Conservation (phyloP, 2,797 vertebrate species). For the Emys orbicularis region DNA sequence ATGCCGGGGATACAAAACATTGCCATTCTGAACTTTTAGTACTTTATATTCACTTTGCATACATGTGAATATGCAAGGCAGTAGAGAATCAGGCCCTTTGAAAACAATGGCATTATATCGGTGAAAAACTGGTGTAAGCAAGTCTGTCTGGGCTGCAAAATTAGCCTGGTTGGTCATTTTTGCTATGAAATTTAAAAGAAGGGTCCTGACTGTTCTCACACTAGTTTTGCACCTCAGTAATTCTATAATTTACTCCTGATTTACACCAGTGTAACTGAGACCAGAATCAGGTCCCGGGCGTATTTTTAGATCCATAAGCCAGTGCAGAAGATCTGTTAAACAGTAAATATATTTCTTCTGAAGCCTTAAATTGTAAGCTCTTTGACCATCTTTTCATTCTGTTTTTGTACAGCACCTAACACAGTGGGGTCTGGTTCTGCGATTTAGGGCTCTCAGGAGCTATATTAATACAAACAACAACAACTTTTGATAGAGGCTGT, state of each 20-base stretch:
- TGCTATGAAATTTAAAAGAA: neutral
- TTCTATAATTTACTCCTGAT: slow-evolving; percentile 15
- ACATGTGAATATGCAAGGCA: neutral
- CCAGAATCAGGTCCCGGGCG: neutral
- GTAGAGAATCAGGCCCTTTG: neutral
- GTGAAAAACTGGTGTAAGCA: neutral
- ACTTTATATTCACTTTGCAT: neutral
- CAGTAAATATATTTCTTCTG: neutral
- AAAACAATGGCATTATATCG: slow-evolving; percentile 13
- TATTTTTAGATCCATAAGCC: slow-evolving; percentile 4
- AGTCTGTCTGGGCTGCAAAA: neutral
- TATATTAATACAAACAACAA: neutral
- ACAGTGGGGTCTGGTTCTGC: neutral
- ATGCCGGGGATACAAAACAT: neutral
- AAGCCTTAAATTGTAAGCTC: neutral
- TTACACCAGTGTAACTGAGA: neutral
- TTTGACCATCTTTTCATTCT: neutral
- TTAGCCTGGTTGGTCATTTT: neutral
- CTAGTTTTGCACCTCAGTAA: neutral
- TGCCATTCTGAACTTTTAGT: neutral
- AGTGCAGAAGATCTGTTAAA: neutral
- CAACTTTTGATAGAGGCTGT: neutral
- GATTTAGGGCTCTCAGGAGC: neutral
- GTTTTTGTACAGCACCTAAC: neutral
- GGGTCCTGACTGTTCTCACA: neutral